Conservation (phyloP, 2,888 invertebrate genomes). For the Spicauda simplicius region DNA sequence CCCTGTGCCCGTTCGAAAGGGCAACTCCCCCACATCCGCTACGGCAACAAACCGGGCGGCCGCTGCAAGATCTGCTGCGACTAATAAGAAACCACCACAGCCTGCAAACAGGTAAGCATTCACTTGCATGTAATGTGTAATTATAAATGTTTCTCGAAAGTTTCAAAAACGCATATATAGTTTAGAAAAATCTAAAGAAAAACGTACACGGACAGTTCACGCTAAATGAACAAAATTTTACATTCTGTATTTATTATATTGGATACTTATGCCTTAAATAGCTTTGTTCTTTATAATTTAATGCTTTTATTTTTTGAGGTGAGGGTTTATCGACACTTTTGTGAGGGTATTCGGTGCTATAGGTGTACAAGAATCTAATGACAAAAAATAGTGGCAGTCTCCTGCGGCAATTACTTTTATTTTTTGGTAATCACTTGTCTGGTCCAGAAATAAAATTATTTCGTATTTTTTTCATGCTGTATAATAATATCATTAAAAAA, state of each 20-base stretch:
- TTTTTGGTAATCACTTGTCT: no score
- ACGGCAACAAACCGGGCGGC: conserved; percentile 49
- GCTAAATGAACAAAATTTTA: no score
- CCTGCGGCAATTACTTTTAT: no score
- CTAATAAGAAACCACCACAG: conserved; percentile 67
- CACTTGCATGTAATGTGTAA: no score
- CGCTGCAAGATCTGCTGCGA: conserved; percentile 48
- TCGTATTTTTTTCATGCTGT: no score
- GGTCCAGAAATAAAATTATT: no score
- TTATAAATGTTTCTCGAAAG: no score
- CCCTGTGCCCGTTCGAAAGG: conserved; percentile 81
- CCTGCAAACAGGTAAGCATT: conserved; percentile 68
- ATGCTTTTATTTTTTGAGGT: conserved; percentile 11
- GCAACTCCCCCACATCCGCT: conserved; percentile 69
- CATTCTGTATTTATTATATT: no score
- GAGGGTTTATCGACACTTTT: conserved; percentile 12
- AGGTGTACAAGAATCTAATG: neutral
- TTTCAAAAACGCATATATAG: no score
- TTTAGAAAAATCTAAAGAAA: no score
- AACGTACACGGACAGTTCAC: no score
- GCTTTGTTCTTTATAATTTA: neutral
- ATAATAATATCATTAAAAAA: no score
- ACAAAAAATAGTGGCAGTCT: neutral
- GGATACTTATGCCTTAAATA: neutral
- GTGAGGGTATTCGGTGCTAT: conserved; percentile 5